A percentile compares a stretch with the other conserved stretches of the same genome.
phyloP scores from a whole-genome alignment of 2,797 vertebrate genomes.

The Todus mexicanus region DNA sequence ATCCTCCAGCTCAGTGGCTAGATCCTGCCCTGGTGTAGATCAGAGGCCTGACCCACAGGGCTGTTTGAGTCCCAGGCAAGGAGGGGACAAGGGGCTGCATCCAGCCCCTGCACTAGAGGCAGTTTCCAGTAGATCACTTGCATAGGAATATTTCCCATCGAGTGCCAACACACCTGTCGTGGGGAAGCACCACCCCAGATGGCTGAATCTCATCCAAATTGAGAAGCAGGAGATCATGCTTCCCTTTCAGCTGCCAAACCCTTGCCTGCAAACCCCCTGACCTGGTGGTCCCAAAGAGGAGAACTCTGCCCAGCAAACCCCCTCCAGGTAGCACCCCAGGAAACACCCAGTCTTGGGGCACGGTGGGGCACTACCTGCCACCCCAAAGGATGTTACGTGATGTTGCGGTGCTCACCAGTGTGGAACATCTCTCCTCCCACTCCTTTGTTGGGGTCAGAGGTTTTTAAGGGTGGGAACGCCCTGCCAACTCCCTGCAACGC shows the following conservation, averaged over 20 bases:
- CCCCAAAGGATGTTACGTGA: not conserved
- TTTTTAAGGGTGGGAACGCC: not conserved
- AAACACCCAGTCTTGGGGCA: accelerated
- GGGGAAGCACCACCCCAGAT: not conserved
- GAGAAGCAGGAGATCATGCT: accelerated
- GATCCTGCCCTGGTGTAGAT: not conserved
- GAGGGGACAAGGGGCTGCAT: not conserved
- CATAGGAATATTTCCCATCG: not conserved
- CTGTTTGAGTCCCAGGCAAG: not conserved
- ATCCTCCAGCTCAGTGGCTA: not conserved
- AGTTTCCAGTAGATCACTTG: not conserved
- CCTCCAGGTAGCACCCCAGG: not conserved
- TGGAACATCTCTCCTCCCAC: not conserved
- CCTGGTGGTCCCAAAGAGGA: not conserved
- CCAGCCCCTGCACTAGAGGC: not conserved
- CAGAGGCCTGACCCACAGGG: not conserved
- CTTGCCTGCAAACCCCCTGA: not conserved
- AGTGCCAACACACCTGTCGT: not conserved
- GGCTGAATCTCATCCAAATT: not conserved
- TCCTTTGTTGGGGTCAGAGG: not conserved
- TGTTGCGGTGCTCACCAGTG: not conserved
- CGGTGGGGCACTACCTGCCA: not conserved
- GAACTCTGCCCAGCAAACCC: not conserved
- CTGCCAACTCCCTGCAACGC: not conserved
- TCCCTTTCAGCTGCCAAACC: not conserved